Evolutionary conservation across 2,113 vertebrate genomes (phyloP).

Genomic region (Puntigrus tetrazona): DNA sequence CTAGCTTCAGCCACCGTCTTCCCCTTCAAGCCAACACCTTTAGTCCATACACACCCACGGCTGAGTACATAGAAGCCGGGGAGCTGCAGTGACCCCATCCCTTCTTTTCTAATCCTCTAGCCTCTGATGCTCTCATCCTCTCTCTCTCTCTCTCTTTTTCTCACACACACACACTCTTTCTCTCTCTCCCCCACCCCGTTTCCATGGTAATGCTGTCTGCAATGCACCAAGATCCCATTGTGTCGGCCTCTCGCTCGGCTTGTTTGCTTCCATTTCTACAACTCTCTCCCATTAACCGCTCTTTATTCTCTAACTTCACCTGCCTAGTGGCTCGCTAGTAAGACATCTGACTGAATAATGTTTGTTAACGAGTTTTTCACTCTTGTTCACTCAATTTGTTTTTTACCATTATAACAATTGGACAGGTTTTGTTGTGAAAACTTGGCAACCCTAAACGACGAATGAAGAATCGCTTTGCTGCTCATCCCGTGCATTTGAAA

Average conservation of each 20-base stretch:
- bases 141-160: neutral
- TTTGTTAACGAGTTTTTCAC: neutral
- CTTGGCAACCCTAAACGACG: no score
- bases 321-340: neutral
- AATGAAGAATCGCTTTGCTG: no score
- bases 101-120: constrained; percentile 72
- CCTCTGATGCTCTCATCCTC: constrained; percentile 64
- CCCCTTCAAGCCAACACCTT: constrained; percentile 24
- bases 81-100: constrained; percentile 66
- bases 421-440: no score
- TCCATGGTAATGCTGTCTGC: constrained; percentile 86
- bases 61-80: constrained; percentile 1
- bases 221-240: constrained; percentile 81
- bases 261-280: constrained; percentile 42
- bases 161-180: constrained; percentile 47
- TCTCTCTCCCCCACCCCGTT: constrained; percentile 73
- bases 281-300: constrained; percentile 41
- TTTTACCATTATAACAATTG: no score
- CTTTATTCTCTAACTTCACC: constrained; percentile 1
- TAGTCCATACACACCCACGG: constrained; percentile 35
- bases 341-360: neutral
- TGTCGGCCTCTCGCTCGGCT: constrained; percentile 61
- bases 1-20: constrained; percentile 42
- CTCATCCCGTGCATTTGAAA: no score
- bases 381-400: no score